Percentiles rank a stretch among this genome's conserved stretches.
Evolutionary conservation across 2,113 vertebrate species (phyloP).

Genomic region (Gadus chalcogrammus): DNA sequence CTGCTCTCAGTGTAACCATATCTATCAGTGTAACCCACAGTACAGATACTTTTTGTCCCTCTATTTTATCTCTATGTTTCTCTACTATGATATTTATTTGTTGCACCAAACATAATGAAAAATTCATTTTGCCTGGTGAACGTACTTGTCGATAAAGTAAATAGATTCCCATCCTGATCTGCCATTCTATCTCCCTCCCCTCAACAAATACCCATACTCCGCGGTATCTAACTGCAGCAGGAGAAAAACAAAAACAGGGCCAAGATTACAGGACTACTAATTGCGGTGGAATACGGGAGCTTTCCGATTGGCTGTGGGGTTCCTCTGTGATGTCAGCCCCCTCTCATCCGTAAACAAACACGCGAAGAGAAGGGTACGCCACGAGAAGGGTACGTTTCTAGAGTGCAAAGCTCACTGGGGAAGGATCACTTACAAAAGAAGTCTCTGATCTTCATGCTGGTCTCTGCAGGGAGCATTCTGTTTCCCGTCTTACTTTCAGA

Average conservation of each 20-base stretch:
- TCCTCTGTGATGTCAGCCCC: constrained; percentile 26
- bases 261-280: constrained; percentile 22
- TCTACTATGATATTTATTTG: no score
- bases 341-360: constrained; percentile 63
- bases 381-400: constrained; percentile 30
- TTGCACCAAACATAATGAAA: no score
- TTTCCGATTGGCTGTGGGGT: constrained; percentile 42
- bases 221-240: background rate
- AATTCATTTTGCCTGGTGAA: no score
- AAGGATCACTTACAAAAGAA: constrained; percentile 41
- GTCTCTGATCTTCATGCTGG: constrained; percentile 27
- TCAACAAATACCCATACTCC: background rate
- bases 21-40: no score
- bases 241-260: constrained; percentile 21
- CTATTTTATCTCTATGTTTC: no score
- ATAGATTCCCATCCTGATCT: no score
- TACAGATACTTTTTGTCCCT: no score
- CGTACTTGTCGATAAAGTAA: no score
- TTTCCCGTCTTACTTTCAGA: constrained; percentile 30
- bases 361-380: no score
- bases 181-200: no score
- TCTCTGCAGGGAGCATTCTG: constrained; percentile 43
- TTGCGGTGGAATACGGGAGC: background rate
- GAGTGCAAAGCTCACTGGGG: constrained; percentile 37
- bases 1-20: no score